phyloP scores from a whole-genome alignment of 2,797 vertebrate species.

The Leptatherina wallacei region DNA sequence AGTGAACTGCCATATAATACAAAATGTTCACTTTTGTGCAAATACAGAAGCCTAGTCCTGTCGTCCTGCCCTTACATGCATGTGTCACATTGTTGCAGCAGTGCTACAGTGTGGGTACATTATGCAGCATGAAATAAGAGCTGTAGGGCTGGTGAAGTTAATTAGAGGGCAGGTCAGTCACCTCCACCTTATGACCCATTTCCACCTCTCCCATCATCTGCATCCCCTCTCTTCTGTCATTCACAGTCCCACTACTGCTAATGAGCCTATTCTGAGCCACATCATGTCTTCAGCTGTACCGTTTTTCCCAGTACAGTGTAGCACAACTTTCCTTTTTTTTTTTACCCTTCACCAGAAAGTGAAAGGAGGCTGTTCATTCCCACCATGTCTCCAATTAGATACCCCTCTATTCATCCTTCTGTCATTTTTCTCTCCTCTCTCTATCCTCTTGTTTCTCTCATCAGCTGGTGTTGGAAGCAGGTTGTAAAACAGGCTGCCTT shows the following conservation, averaged over 20 bases:
- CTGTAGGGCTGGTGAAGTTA: constrained; percentile 52
- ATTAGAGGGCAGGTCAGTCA: constrained; percentile 63
- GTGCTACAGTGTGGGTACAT: constrained; percentile 9
- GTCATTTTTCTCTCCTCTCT: constrained; percentile 47
- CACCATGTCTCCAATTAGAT: constrained; percentile 69
- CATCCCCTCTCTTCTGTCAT: constrained; percentile 57
- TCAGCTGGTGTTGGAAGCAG: constrained; percentile 47
- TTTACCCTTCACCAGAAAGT: constrained; percentile 23
- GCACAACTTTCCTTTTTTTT: not conserved
- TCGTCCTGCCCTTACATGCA: not conserved
- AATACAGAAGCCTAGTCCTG: not conserved
- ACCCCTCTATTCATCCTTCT: constrained; percentile 48
- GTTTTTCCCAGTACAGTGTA: constrained; percentile 16
- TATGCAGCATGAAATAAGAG: constrained; percentile 28
- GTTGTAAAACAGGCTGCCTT: constrained; percentile 65
- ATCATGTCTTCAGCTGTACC: constrained; percentile 52
- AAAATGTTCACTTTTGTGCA: not conserved
- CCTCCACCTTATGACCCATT: constrained; percentile 57
- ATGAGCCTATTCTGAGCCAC: constrained; percentile 62
- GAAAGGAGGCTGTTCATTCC: constrained; percentile 31
- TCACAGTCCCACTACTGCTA: constrained; percentile 55
- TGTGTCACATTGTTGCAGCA: constrained; percentile 19
- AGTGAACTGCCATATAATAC: not conserved
- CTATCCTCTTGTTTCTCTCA: constrained; percentile 48
- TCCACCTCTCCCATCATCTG: constrained; percentile 40